phyloP scores from a whole-genome alignment of 2,113 vertebrate species.

The Dissostichus mawsoni region DNA sequence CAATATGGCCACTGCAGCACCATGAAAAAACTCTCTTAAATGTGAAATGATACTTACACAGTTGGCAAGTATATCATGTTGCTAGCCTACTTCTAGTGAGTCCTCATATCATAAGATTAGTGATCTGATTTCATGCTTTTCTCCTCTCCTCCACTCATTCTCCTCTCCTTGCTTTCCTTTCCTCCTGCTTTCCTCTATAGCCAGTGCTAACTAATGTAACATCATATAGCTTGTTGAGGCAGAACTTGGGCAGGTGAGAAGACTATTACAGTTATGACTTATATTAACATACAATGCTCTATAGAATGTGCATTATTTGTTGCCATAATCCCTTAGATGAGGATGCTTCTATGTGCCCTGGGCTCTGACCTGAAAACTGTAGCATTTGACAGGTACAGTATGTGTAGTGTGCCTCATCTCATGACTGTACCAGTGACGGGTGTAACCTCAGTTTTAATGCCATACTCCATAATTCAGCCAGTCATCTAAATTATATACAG shows the following conservation, averaged over 20 bases:
- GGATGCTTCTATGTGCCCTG: conserved; percentile 8
- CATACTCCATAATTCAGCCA: conserved; percentile 45
- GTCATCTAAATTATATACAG: conserved; percentile 36
- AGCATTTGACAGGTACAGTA: conserved; percentile 39
- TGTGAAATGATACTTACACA: conserved; percentile 45
- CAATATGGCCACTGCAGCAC: conserved; percentile 14
- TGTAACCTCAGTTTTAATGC: conserved; percentile 32
- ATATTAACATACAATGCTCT: conserved; percentile 28
- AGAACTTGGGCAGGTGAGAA: conserved; percentile 30
- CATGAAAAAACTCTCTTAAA: conserved; percentile 39
- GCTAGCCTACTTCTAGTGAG: conserved; percentile 56
- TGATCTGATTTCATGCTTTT: conserved; percentile 56
- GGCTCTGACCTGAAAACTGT: conserved; percentile 39
- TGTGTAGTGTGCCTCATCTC: conserved; percentile 38
- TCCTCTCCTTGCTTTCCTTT: conserved; percentile 2
- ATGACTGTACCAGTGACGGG: conserved; percentile 33
- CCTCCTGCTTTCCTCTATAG: conserved; percentile 14
- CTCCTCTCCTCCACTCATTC: background rate
- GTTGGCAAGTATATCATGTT: conserved; percentile 43
- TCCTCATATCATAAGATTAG: conserved; percentile 60
- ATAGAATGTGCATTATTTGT: background rate
- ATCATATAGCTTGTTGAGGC: conserved; percentile 51
- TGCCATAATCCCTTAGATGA: conserved; percentile 14
- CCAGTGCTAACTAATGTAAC: conserved; percentile 52
- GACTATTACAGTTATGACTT: conserved; percentile 22